Evolutionary conservation across 2,113 vertebrate genomes (phyloP).

Genomic region (Apodemus sylvaticus): DNA sequence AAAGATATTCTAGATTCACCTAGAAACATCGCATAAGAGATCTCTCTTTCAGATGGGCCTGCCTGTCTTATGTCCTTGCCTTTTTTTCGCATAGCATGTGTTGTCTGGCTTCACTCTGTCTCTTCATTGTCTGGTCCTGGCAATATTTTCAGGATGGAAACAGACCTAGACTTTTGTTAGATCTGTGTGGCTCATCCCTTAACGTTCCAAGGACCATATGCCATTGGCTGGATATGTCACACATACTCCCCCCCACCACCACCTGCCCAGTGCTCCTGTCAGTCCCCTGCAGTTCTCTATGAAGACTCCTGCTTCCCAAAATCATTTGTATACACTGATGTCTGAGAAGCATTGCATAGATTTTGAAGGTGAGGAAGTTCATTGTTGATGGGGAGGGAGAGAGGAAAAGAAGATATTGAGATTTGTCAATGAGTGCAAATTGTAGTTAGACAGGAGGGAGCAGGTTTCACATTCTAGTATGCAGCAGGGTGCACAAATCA

Average conservation of each 20-base stretch:
- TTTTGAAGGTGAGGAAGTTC: not conserved
- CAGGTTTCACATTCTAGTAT: not conserved
- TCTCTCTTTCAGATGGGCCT: not conserved
- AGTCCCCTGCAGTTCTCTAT: not conserved
- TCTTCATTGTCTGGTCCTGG: not conserved
- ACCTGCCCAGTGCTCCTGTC: not conserved
- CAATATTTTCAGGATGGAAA: not conserved
- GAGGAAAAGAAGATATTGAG: not conserved
- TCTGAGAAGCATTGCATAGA: not conserved
- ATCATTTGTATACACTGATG: not conserved
- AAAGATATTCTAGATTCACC: not conserved
- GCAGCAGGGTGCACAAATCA: not conserved
- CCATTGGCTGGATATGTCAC: not conserved
- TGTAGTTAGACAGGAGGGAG: not conserved
- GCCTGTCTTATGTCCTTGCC: not conserved
- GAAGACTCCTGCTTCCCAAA: not conserved
- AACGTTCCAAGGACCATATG: no score
- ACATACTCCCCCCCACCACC: no score
- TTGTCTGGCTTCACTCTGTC: not conserved
- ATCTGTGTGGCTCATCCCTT: not conserved
- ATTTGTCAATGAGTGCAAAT: not conserved
- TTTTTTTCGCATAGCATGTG: not conserved
- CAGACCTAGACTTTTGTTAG: not conserved
- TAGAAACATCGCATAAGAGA: not conserved
- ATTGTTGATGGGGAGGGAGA: not conserved